Conservation (phyloP, 2,888 invertebrate genomes). For the Hecatera dysodea region DNA sequence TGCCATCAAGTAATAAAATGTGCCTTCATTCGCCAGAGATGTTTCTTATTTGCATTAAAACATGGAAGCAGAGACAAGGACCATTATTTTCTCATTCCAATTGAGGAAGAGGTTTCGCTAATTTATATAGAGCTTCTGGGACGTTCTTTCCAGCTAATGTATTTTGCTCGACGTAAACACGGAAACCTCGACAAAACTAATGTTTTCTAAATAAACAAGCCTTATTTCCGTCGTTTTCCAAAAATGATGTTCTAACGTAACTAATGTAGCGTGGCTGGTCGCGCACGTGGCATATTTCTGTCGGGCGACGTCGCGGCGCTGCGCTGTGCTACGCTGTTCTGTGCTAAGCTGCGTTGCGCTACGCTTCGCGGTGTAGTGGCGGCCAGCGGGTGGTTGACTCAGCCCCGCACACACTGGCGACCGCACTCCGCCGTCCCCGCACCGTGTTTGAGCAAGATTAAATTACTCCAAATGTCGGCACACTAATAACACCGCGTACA, state of each 20-base stretch:
- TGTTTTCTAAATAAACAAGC: conserved; percentile 67
- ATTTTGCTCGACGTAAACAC: conserved; percentile 58
- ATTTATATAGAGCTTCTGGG: conserved; percentile 53
- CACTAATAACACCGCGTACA: conserved; percentile 69
- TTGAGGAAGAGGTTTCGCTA: conserved; percentile 55
- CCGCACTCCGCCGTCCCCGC: conserved; percentile 58
- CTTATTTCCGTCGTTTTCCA: conserved; percentile 66
- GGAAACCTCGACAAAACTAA: conserved; percentile 62
- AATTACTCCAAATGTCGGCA: conserved; percentile 80
- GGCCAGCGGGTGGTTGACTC: conserved; percentile 50
- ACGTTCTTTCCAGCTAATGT: conserved; percentile 62
- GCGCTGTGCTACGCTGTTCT: conserved; percentile 34
- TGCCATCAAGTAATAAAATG: background rate
- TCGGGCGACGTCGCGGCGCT: conserved; percentile 13
- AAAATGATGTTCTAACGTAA: conserved; percentile 65
- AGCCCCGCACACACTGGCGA: conserved; percentile 60
- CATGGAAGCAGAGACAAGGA: conserved; percentile 17
- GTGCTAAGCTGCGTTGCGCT: conserved; percentile 32
- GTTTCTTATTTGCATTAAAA: conserved; percentile 26
- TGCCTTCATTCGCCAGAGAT: conserved; percentile 4
- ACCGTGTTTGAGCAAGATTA: conserved; percentile 79
- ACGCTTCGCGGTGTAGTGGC: conserved; percentile 36
- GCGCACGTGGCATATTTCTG: conserved; percentile 57
- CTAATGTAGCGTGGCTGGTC: conserved; percentile 70
- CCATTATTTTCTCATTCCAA: conserved; percentile 46